Evolutionary conservation across 2,797 vertebrate species (phyloP), one percentile per base, ranked within the genome.

Genomic region (Neosilurus hyrtlii): DNA sequence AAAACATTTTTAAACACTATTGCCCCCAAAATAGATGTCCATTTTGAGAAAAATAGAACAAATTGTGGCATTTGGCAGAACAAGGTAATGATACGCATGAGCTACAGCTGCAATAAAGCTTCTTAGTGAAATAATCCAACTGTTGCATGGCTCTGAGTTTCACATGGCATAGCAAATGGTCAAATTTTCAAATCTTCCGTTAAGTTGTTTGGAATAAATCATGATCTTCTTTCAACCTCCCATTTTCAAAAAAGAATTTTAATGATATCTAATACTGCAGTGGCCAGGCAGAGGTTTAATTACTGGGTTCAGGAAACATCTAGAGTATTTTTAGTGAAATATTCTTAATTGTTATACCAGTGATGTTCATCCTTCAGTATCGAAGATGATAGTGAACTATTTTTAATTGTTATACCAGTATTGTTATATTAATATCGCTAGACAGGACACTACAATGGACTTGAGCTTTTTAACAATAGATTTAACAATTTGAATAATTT

Each of bases 1-100:
- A 80, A 79, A 81, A 81, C 68, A 52, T 82, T 73, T 78, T 83
- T 71, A 82, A 81, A 83, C 59, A 61, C 66, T 83, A 84, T 86
- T 80, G 72, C 72, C 54, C 78, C 74, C 79, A 51, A 83, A 83
- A 79, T 37, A 20, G 52, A 61, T 59, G 80, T 83, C 72, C 84
- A 84, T 88, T 86, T 86, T 76, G 56, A 75, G 81, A 79, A 66
- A 75, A 63, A 70, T 9, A 37, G 78, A 81, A 63, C 65, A 82
- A 83, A 71, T 22, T 56, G 56, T 72, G 62, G 77, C 59, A 85
- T 72, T 79, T 82, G 82, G 65, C 75, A 83, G 52, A 76, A 61
- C 78, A 56, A 20, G 65, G 52, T 81, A 81, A 85, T 49, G 80
- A 82, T 82, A 35, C 57, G 80, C 82, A 63, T 52, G 77, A 85